Evolutionary conservation across 2,888 invertebrate genomes (phyloP), one percentile per base, ranked within the genome.

Genomic region (Eupelmus urozonus): DNA sequence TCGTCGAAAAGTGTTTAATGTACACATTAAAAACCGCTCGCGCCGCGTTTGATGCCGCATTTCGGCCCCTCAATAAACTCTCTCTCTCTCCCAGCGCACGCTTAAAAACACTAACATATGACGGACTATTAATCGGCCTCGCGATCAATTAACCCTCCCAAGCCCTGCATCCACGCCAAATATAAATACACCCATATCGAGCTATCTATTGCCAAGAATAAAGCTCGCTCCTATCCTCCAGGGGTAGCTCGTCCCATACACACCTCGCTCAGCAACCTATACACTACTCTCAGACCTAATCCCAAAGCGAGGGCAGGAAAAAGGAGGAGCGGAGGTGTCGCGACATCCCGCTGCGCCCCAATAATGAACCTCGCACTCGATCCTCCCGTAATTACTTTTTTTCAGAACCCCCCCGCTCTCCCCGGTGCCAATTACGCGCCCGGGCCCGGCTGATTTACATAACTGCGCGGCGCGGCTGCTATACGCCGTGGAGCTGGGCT

Each of bases 271-370:
- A n/a, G n/a, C n/a, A n/a, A n/a, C n/a, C n/a, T n/a, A n/a, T n/a
- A n/a, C n/a, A n/a, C n/a, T n/a, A n/a, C n/a, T n/a, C n/a, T n/a
- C n/a, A 34, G 9, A 34, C 5, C 34, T 34, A 34, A 34, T 34
- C 34, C 9, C 34, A 34, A 34, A 34, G 13, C 2, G 65, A 25
- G 40, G 57, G 59, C 25, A 42, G 25, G 29, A 57, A 42, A 49
- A 25, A 1, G 18, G 49, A 20, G 13, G 1, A 11, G 42, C 13
- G 53, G 34, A 88, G 88, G 87, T 89, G 88, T 89, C 89, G 87
- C 88, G 88, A 85, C 85, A 84, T 85, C 89, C 89, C 81, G 89
- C 89, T 88, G 89, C 79, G 89, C 83, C 82, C 86, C 88, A 87
- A 88, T 89, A 80, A 79, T 71, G 81, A 79, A 66, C 76, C 76